Conservation (phyloP, 2,113 vertebrate genomes). For the Cyprinodon tularosa region DNA sequence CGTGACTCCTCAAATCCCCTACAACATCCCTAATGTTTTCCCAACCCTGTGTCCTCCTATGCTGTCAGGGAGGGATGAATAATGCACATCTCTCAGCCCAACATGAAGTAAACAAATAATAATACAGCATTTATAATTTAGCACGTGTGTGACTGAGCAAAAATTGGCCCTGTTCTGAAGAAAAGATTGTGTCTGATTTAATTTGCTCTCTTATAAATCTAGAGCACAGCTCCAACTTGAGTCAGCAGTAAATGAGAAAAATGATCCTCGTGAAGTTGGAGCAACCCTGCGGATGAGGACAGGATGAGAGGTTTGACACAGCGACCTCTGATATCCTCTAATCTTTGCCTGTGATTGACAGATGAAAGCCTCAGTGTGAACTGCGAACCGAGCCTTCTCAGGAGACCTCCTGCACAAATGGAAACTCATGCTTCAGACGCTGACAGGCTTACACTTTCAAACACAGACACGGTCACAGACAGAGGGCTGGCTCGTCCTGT, state of each 20-base stretch:
- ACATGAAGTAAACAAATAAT: conserved; percentile 76
- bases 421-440: conserved; percentile 24
- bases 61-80: conserved; percentile 68
- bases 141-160: conserved; percentile 44
- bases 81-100: conserved; percentile 69
- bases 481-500: conserved; percentile 7
- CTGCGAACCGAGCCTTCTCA: conserved; percentile 54
- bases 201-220: conserved; percentile 20
- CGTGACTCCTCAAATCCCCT: conserved; percentile 46
- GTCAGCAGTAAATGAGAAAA: conserved; percentile 7
- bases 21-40: conserved; percentile 45
- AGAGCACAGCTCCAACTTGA: neutral
- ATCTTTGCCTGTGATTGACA: conserved; percentile 70
- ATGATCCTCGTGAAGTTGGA: conserved; percentile 20
- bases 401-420: conserved; percentile 42
- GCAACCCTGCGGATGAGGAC: conserved; percentile 28
- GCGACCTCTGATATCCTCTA: conserved; percentile 61
- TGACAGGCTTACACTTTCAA: conserved; percentile 42
- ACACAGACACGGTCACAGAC: conserved; percentile 29
- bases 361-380: conserved; percentile 61
- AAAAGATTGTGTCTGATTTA: conserved; percentile 40
- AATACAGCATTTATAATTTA: conserved; percentile 70
- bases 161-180: conserved; percentile 48
- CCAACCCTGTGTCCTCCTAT: conserved; percentile 42
- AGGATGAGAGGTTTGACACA: conserved; percentile 47